Evolutionary conservation across 2,888 invertebrate species (phyloP), one percentile per base, ranked within the genome.

Genomic region (Melieria crassipennis): DNA sequence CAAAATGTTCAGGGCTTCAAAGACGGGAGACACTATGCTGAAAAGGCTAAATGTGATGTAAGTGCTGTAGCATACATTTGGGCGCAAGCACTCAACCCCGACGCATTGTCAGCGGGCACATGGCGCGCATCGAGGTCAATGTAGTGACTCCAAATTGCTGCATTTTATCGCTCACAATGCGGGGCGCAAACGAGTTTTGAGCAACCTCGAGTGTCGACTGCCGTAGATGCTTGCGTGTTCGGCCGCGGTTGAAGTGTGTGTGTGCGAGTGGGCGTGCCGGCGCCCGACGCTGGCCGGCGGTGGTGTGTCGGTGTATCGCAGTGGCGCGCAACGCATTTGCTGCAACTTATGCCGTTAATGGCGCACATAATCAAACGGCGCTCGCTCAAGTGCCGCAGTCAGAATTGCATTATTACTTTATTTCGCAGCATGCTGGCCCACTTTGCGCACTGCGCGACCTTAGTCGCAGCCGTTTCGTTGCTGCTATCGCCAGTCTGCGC

Each of bases 331-430:
- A 48, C 45, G 16, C 66, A 58, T 66, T 65, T 66, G 66, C 58
- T 66, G 56, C 66, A 66, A 66, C 48, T 66, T 66, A 47, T 80
- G 79, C 81, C 79, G 79, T 80, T 82, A 82, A 82, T 83, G 81
- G 81, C 76, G 80, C 80, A 77, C 83, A 82, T 83, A 83, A 81
- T 83, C 81, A 83, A 82, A 82, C 81, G 79, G 77, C 71, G 72
- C 62, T 50, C 10, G 16, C 50, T 68, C 48, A 10, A 65, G 65
- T 48, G 11, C 16, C 60, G 48, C 45, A 11, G 50, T 5, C 62
- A 55, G 55, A 43, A 42, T 57, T 30, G 30, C 58, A 58, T 65
- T 71, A 68, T 64, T 58, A 64, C 71, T 63, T 71, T 62, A 72
- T 65, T 55, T 42, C 58, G 56, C 60, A 56, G 70, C 65, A 60